Conservation (phyloP, 53 echinoderm and acorn worm genomes). For the Mesocentrotus franciscanus region DNA sequence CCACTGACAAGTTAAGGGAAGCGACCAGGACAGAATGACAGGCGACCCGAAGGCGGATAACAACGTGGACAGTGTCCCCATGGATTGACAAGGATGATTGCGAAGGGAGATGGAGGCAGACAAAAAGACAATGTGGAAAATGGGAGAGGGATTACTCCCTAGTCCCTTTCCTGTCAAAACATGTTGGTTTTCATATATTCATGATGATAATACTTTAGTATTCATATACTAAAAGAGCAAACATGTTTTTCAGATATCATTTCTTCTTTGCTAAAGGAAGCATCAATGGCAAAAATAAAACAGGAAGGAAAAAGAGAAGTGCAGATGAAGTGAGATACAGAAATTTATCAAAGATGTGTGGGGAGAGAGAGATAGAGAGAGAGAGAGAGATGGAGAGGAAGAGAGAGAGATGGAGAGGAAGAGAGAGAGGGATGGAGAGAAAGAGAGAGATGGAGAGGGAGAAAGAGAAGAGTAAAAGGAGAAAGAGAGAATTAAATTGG, state of each 20-base stretch:
- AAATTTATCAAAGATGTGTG: background rate
- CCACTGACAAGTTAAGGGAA: background rate
- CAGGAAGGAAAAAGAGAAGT: background rate
- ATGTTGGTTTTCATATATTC: constrained; percentile 12
- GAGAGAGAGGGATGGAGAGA: background rate
- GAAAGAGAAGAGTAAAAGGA: background rate
- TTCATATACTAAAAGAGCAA: background rate
- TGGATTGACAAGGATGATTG: constrained; percentile 22
- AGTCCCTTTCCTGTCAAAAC: constrained; percentile 48
- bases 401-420: background rate
- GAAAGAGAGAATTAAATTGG: background rate
- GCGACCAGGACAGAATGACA: constrained; percentile 35
- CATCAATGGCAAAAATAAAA: background rate
- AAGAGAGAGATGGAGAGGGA: background rate
- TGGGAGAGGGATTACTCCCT: background rate
- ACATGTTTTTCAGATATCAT: background rate
- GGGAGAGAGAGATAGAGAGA: background rate
- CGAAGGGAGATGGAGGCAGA: background rate
- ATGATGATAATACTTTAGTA: background rate
- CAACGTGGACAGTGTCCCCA: constrained; percentile 12
- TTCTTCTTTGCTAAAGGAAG: background rate
- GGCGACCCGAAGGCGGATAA: constrained; percentile 19
- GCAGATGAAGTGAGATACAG: background rate
- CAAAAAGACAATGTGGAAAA: constrained; percentile 28
- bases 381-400: background rate